phyloP scores from a whole-genome alignment of 2,888 invertebrate genomes.

The Synergus japonicus region DNA sequence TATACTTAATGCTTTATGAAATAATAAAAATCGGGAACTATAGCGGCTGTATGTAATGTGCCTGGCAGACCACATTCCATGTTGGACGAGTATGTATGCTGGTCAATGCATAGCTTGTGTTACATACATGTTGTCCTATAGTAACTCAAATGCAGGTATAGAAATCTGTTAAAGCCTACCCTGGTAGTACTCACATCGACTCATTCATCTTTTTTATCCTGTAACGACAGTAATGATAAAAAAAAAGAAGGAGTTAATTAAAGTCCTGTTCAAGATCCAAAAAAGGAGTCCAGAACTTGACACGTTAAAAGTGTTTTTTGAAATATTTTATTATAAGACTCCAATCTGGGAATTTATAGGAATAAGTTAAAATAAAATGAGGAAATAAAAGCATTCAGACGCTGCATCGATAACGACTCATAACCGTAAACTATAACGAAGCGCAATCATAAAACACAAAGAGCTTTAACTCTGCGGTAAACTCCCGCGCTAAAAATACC shows the following conservation, averaged over 20 bases:
- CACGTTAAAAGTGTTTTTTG: neutral
- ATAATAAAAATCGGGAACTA: constrained; percentile 67
- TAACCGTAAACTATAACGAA: constrained; percentile 24
- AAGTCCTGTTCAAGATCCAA: too few relatives aligned
- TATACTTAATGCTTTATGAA: constrained; percentile 74
- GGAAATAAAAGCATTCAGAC: neutral
- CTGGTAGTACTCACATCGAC: constrained; percentile 10
- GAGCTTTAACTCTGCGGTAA: constrained; percentile 34
- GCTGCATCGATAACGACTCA: constrained; percentile 8
- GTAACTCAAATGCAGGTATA: constrained; percentile 52
- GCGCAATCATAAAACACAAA: constrained; percentile 27
- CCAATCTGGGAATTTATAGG: too few relatives aligned
- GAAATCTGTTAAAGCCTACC: constrained; percentile 42
- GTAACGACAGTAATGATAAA: neutral
- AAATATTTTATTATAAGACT: neutral
- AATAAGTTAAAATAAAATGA: neutral
- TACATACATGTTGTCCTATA: constrained; percentile 58
- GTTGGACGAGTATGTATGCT: constrained; percentile 70
- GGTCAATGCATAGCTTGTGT: constrained; percentile 65
- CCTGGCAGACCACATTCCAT: constrained; percentile 75
- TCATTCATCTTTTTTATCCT: constrained; percentile 7
- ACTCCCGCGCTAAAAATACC: constrained; percentile 60
- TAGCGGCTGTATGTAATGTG: constrained; percentile 56
- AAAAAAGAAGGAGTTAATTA: neutral
- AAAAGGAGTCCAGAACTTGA: neutral